These are phyloP conservation scores for Rhynchomys soricoides DNA, from an alignment of 2,113 vertebrate genomes.

Conservation along the genomic window DNA sequence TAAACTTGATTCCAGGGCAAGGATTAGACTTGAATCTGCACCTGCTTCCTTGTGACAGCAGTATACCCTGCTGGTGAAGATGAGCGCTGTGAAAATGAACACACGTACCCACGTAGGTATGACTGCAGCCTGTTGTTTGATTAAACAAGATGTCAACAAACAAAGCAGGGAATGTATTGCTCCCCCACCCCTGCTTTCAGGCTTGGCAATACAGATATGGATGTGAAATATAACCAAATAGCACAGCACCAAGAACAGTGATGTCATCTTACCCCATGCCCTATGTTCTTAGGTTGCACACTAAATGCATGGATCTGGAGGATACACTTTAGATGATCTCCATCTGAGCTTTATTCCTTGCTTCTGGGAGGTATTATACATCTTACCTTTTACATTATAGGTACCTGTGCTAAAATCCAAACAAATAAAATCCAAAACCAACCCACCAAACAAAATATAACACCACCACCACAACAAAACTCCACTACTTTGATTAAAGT, in stretches of 20 bases:
- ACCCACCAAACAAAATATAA: too few relatives aligned
- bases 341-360: background rate
- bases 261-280: background rate
- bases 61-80: background rate
- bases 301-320: background rate
- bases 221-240: too few relatives aligned
- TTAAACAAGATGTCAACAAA: background rate
- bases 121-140: background rate
- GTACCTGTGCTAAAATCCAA: background rate
- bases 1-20: background rate
- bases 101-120: background rate
- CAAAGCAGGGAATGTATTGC: background rate
- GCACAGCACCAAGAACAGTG: background rate
- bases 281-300: background rate
- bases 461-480: too few relatives aligned
- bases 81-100: background rate
- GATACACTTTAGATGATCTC: background rate
- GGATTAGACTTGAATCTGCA: background rate
- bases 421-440: background rate
- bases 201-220: background rate
- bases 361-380: background rate
- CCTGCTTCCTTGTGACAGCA: background rate
- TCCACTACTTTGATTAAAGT: background rate
- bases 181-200: accelerated
- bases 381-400: background rate